Percentiles rank a stretch among this genome's conserved stretches.
Evolutionary conservation across 1,140 invertebrate genomes (phyloP).

Genomic region (Drusus annulatus): DNA sequence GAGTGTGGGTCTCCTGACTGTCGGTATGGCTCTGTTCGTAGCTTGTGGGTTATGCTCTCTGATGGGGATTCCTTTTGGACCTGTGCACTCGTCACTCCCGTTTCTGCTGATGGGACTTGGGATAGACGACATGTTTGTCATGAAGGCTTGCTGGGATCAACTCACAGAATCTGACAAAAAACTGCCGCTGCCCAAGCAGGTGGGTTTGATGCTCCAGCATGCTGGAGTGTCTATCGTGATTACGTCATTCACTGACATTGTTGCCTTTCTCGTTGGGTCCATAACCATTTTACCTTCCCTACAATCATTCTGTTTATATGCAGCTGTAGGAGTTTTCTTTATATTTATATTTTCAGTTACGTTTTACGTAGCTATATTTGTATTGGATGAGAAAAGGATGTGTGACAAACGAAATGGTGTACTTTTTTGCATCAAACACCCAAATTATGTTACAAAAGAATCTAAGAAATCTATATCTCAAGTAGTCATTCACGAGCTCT

Average conservation of each 20-base stretch:
- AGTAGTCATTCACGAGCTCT: constrained; percentile 71
- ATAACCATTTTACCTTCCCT: constrained; percentile 82
- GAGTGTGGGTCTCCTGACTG: constrained; percentile 78
- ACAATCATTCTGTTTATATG: constrained; percentile 84
- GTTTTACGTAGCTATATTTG: constrained; percentile 83
- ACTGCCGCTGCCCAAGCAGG: constrained; percentile 73
- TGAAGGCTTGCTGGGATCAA: constrained; percentile 82
- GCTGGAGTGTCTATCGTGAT: constrained; percentile 88
- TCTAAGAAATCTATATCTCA: constrained; percentile 68
- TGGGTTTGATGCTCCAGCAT: constrained; percentile 81
- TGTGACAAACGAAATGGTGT: constrained; percentile 77
- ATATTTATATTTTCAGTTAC: constrained; percentile 84
- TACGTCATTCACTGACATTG: constrained; percentile 87
- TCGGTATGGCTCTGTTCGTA: constrained; percentile 83
- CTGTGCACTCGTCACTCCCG: constrained; percentile 86
- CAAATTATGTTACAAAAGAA: constrained; percentile 64
- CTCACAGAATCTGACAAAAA: constrained; percentile 69
- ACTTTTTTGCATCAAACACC: constrained; percentile 78
- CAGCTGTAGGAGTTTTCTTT: constrained; percentile 79
- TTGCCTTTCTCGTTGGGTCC: constrained; percentile 82
- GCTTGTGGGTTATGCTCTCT: constrained; percentile 82
- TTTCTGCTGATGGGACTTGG: constrained; percentile 87
- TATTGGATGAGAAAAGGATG: constrained; percentile 79
- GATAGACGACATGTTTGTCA: constrained; percentile 87
- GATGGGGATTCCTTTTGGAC: constrained; percentile 83